Evolutionary conservation across 1,140 invertebrate species (phyloP).

Genomic region (Ostrea denselamellosa): DNA sequence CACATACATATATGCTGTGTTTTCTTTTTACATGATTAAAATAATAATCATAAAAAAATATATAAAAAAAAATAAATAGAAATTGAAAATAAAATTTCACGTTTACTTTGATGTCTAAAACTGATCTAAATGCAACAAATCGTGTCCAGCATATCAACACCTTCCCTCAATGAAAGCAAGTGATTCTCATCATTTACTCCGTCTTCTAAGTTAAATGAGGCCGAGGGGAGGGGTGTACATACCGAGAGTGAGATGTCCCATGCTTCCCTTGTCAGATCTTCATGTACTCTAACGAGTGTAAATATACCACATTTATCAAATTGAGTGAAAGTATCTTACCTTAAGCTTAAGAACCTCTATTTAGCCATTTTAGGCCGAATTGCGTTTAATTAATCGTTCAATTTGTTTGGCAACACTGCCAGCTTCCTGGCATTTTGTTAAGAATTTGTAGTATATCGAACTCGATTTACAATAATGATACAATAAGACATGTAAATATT

Average conservation of each 20-base stretch:
- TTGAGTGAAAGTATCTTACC: background rate
- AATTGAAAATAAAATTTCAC: too few relatives aligned
- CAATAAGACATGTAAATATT: background rate
- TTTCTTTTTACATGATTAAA: too few relatives aligned
- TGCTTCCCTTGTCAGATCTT: background rate
- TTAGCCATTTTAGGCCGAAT: background rate
- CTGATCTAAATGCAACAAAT: too few relatives aligned
- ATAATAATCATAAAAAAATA: too few relatives aligned
- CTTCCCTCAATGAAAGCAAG: too few relatives aligned
- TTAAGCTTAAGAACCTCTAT: background rate
- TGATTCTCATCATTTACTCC: background rate
- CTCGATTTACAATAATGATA: background rate
- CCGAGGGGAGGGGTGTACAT: background rate
- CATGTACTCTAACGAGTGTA: background rate
- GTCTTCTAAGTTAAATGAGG: background rate
- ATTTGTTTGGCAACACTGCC: constrained; percentile 5
- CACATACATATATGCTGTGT: too few relatives aligned
- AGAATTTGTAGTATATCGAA: background rate
- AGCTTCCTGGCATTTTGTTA: background rate
- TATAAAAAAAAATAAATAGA: too few relatives aligned
- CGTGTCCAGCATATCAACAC: too few relatives aligned
- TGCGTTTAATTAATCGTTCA: background rate
- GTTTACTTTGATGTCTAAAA: too few relatives aligned
- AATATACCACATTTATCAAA: background rate
- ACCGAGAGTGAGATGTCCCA: background rate